Percentiles rank a stretch among this genome's conserved stretches.
These are phyloP conservation scores for Anoplopoma fimbria DNA, from an alignment of 2,113 vertebrate species.

Conservation along the genomic window DNA sequence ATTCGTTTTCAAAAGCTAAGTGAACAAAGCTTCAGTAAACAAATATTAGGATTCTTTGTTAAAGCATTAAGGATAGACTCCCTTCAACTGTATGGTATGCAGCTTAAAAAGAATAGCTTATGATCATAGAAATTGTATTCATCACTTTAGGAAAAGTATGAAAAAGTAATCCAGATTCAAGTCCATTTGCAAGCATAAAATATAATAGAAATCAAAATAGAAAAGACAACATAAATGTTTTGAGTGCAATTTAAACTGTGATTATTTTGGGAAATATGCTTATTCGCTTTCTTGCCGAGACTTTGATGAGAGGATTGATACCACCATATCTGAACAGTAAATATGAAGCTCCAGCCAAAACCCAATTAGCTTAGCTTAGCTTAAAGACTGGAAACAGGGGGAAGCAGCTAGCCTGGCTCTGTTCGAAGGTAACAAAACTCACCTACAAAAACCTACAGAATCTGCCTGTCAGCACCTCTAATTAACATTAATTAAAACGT, in stretches of 20 bases:
- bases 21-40: constrained; percentile 5
- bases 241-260: not conserved
- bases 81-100: not conserved
- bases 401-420: no score
- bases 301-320: no score
- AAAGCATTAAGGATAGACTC: not conserved
- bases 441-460: not conserved
- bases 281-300: not conserved
- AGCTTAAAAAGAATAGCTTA: not conserved
- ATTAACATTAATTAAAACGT: no score
- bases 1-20: not conserved
- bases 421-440: not conserved
- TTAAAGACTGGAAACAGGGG: no score
- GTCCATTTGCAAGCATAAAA: not conserved
- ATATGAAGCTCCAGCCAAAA: no score
- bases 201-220: not conserved
- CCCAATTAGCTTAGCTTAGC: no score
- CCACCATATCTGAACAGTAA: no score
- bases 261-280: not conserved
- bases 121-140: not conserved
- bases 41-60: not conserved
- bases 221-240: not conserved
- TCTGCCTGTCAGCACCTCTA: no score
- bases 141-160: not conserved
- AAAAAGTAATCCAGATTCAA: not conserved